phyloP scores from a whole-genome alignment of 1,140 invertebrate genomes.

The Pseudomyrmex concolor region DNA sequence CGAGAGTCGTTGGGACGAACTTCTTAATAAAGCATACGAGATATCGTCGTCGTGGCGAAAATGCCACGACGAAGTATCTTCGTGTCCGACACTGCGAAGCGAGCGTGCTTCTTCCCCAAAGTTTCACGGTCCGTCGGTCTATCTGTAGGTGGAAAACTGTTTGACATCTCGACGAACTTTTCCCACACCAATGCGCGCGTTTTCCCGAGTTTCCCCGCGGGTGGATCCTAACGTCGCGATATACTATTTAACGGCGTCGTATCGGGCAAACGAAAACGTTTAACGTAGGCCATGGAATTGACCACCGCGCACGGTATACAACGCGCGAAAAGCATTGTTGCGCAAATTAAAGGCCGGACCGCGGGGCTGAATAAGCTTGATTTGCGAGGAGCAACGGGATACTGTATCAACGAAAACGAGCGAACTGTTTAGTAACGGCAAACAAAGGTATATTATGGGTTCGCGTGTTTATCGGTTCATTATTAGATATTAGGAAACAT shows the following conservation, averaged over 20 bases:
- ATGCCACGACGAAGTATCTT: constrained; percentile 33
- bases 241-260: constrained; percentile 39
- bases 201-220: constrained; percentile 9
- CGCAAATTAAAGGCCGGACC: constrained; percentile 47
- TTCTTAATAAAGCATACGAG: constrained; percentile 53
- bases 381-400: constrained; percentile 51
- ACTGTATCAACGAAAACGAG: constrained; percentile 56
- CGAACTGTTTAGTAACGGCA: constrained; percentile 53
- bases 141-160: constrained; percentile 37
- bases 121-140: constrained; percentile 47
- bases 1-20: background rate
- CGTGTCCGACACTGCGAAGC: background rate
- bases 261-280: constrained; percentile 24
- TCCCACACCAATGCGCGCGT: background rate
- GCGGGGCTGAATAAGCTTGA: constrained; percentile 46
- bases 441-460: constrained; percentile 41
- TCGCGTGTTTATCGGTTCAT: constrained; percentile 51
- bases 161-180: constrained; percentile 52
- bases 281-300: background rate
- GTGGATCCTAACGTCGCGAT: constrained; percentile 34
- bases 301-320: constrained; percentile 5
- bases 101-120: constrained; percentile 22
- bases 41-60: background rate
- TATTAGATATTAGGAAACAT: constrained; percentile 60
- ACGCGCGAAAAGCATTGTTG: constrained; percentile 56